Percentiles rank a stretch among this genome's conserved stretches.
phyloP scores from a whole-genome alignment of 2,797 vertebrate species.

The Brachymystax lenok region DNA sequence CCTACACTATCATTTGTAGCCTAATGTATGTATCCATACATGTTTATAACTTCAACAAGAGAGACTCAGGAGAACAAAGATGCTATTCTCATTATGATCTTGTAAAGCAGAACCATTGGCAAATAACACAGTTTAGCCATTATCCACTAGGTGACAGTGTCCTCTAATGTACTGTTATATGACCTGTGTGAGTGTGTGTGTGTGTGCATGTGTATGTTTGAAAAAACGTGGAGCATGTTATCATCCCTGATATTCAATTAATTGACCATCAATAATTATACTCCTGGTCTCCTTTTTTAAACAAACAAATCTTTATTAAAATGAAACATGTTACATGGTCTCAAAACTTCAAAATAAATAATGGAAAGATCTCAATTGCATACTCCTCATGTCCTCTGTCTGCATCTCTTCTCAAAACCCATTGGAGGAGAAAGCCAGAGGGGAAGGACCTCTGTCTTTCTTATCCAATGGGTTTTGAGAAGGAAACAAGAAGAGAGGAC shows the following conservation, averaged over 20 bases:
- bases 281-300: background rate
- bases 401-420: too few relatives aligned
- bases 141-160: slow-evolving; percentile 61
- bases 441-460: too few relatives aligned
- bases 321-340: background rate
- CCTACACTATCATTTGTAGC: too few relatives aligned
- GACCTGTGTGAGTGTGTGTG: background rate
- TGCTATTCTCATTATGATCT: background rate
- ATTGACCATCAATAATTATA: background rate
- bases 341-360: too few relatives aligned
- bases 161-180: slow-evolving; percentile 8
- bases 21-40: background rate
- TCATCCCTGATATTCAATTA: too few relatives aligned
- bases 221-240: too few relatives aligned
- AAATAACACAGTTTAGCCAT: background rate
- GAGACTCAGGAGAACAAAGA: background rate
- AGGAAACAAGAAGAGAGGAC: too few relatives aligned
- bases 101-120: background rate
- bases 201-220: too few relatives aligned
- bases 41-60: background rate
- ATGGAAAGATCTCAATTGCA: too few relatives aligned
- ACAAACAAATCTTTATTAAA: background rate
- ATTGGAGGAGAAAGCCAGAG: too few relatives aligned
- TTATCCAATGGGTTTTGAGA: too few relatives aligned
- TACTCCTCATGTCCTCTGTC: too few relatives aligned